Evolutionary conservation across 2,113 vertebrate genomes (phyloP), one percentile per base, ranked within the genome.

Genomic region (Heterochromis multidens): DNA sequence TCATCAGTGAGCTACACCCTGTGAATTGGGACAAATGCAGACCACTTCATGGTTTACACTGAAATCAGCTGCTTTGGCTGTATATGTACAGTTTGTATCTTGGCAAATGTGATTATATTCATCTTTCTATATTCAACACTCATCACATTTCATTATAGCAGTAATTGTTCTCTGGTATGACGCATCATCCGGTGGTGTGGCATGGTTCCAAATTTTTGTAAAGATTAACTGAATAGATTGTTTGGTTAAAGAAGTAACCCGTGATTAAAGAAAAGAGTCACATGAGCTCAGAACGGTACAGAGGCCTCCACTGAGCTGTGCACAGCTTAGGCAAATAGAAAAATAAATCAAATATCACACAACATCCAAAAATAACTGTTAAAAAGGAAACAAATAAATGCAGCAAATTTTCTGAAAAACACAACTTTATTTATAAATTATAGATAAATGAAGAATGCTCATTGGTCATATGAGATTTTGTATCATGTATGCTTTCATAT

Each of bases 361-460:
- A 80, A 14, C 17, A 14, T 19, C 43, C 29, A 16, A 25, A 7
- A 76, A 49, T 31, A 23, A 21, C 23, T 43, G 7, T 5, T 2
- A 1, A 46, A 74, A 61, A 40, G 3, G 27, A 60, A 79, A 70
- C 1, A 40, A 83, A 78, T 67, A 13, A 63, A 23, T 62, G 25
- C 58, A 58, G 9, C 2, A 8, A 11, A 49, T 60, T 33, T 61
- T 52, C 16, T 56, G n/a, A 59, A 35, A 49, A 67, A 33, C 0
- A 57, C 17, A 60, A 49, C 43, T 89, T 89, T 88, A 81, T 90
- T 91, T 57, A 25, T 67, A 70, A 59, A 29, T 17, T 33, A 21
- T 3, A 13, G 33, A 37, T 43, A 11, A 72, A 74, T 21, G 12
- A 33, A 58, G 29, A 23, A 56, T 2, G 40, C n/a, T 77, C 6